phyloP scores from a whole-genome alignment of 2,888 invertebrate genomes.

The Chironomus tentans region DNA sequence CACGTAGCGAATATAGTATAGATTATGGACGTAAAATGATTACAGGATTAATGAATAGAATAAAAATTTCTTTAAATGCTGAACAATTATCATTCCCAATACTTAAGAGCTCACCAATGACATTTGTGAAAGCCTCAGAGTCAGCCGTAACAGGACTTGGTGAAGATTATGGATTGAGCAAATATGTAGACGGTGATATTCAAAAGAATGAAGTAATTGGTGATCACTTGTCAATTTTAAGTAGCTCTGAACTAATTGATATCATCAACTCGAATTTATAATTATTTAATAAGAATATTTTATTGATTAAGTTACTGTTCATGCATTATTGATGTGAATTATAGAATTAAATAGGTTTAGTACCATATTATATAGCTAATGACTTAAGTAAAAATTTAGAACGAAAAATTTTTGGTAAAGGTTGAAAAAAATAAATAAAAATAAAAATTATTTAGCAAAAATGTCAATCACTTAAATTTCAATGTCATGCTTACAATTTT shows the following conservation, averaged over 20 bases:
- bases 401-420: too few species aligned
- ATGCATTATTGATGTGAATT: too few species aligned
- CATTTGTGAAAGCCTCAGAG: constrained; percentile 55
- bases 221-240: constrained; percentile 1
- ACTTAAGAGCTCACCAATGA: constrained; percentile 47
- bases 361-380: too few species aligned
- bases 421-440: too few species aligned
- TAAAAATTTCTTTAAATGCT: constrained; percentile 2
- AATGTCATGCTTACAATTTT: too few species aligned
- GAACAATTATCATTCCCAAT: not conserved
- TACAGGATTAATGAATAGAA: not conserved
- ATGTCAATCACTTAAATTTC: too few species aligned
- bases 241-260: not conserved
- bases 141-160: constrained; percentile 45
- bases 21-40: constrained; percentile 16
- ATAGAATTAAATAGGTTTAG: too few species aligned
- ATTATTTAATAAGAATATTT: too few species aligned
- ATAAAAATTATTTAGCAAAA: too few species aligned
- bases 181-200: constrained; percentile 39
- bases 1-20: not conserved
- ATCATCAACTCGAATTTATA: not conserved
- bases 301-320: too few species aligned
- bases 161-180: constrained; percentile 57
- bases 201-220: not conserved
- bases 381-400: too few species aligned